Evolutionary conservation across 2,888 invertebrate genomes (phyloP), one percentile per base, ranked within the genome.

Genomic region (Mesodorylaimus sp.): DNA sequence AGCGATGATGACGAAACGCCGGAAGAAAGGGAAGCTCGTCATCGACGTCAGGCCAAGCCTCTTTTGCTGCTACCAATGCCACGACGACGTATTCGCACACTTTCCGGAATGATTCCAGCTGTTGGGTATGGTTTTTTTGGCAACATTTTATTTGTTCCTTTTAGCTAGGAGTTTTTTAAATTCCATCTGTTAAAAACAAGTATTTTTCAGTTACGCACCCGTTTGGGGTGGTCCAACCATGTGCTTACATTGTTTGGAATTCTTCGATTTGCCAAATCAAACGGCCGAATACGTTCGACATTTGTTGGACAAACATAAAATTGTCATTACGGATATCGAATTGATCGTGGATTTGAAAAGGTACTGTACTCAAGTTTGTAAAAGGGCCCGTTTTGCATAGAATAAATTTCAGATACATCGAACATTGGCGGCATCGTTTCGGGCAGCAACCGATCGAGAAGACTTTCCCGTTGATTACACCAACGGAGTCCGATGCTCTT

Each of bases 141-240:
- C 36, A 36, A 19, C n/a, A n/a, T n/a, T n/a, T n/a, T n/a, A n/a
- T n/a, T n/a, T n/a, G n/a, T n/a, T n/a, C n/a, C n/a, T n/a, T n/a
- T n/a, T n/a, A n/a, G n/a, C n/a, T n/a, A n/a, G n/a, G n/a, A n/a
- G n/a, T n/a, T n/a, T n/a, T n/a, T n/a, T n/a, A n/a, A n/a, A n/a
- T n/a, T n/a, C n/a, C n/a, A n/a, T n/a, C n/a, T n/a, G n/a, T n/a
- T n/a, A n/a, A n/a, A n/a, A n/a, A n/a, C n/a, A n/a, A n/a, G n/a
- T n/a, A n/a, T n/a, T n/a, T n/a, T n/a, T 47, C 29, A 47, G 48
- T 19, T 62, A 57, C 54, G 55, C 58, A 1, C 64, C 64, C 25
- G 58, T 59, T 28, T 64, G 61, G 61, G 64, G 64, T 27, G 64
- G 64, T 1, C 64, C 64, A 3, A 64, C 65, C 2, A 64, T 64